Evolutionary conservation across 2,797 vertebrate genomes (phyloP), one percentile per base, ranked within the genome.

Genomic region (Neostethus bicornis): DNA sequence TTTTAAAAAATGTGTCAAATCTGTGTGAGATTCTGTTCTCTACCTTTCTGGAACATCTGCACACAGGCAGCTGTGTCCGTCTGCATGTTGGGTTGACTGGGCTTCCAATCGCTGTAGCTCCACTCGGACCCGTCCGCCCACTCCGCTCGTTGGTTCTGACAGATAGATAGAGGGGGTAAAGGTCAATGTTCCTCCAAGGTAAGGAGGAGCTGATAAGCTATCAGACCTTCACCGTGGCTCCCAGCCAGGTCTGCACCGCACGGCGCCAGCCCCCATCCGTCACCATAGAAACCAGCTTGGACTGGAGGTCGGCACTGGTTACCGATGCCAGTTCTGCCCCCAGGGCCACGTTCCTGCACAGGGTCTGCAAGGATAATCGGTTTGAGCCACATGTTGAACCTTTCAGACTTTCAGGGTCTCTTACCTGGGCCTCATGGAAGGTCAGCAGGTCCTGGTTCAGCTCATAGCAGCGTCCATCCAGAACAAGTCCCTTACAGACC

Each of bases 41-140:
- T 61, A 91, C 92, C 89, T 0, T 75, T 79, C 42, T 57, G 72
- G 64, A 90, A 89, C 89, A 90, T 92, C 75, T 90, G 82, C 35
- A 92, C 54, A 51, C 91, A 92, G 17, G 66, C 66, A 0, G 67
- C 66, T 59, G 80, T 80, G 42, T 77, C 79, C 0, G 68, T 58
- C 29, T 79, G 70, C 38, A 75, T 53, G 53, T 83, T 77, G 24
- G 86, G 86, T 8, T 89, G 81, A 43, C 84, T 87, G 0, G 87
- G 87, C 88, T 89, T 91, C 90, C 90, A 90, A 62, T 86, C 81
- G 7, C 75, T 89, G 76, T 92, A 92, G 2, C 4, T 72, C 89
- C 85, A 89, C 28, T 79, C 67, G 0, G 89, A 88, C 2, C 90
- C 86, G 0, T 92, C 91, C 0, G 58, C 51, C 90, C 91, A 92